Conservation (phyloP, 2,888 invertebrate genomes). For the Coronaproctus castanopsis region DNA sequence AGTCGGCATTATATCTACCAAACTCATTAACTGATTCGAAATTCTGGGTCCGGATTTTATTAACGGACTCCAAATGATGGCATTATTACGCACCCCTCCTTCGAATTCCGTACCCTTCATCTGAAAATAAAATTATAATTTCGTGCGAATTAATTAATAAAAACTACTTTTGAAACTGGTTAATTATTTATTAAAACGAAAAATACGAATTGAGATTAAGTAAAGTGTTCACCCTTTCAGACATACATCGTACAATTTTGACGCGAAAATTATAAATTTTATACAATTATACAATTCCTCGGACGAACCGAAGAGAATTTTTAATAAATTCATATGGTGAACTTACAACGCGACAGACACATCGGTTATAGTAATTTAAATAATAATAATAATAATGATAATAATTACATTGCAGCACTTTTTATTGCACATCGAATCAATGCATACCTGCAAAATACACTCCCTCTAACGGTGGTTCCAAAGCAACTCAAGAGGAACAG, state of each 20-base stretch:
- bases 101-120: conserved; percentile 49
- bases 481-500: no score
- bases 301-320: background rate
- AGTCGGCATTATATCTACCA: conserved; percentile 50
- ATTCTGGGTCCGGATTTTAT: conserved; percentile 35
- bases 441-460: no score
- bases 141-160: no score
- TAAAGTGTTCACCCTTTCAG: no score
- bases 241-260: no score
- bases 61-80: conserved; percentile 40
- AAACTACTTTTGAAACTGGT: background rate
- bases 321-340: background rate
- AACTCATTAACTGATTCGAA: conserved; percentile 39
- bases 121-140: conserved; percentile 25
- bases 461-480: no score
- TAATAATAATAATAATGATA: no score
- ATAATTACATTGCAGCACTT: no score
- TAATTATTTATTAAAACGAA: background rate
- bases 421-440: no score
- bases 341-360: no score
- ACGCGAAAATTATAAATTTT: background rate
- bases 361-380: no score
- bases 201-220: no score
- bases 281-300: background rate
- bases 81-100: conserved; percentile 39